Evolutionary conservation across 1,140 invertebrate genomes (phyloP).

Genomic region (Drosophila trapezifrons): DNA sequence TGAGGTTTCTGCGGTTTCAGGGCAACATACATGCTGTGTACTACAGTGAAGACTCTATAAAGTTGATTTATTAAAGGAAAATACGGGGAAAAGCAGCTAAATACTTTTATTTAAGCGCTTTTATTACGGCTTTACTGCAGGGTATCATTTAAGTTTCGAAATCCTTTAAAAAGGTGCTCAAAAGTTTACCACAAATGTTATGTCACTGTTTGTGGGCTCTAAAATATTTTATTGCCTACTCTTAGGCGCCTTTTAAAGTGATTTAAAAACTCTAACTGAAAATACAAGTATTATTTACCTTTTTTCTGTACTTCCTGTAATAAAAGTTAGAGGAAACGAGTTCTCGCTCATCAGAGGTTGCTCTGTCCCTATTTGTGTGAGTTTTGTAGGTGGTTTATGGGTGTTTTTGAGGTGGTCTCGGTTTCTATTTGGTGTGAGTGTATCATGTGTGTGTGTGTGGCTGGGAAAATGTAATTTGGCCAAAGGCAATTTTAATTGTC

Average conservation of each 20-base stretch:
- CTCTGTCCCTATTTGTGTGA: slow-evolving; percentile 5
- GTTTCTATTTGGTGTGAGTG: not conserved
- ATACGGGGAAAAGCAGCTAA: too few species aligned
- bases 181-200: too few species aligned
- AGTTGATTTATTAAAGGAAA: too few species aligned
- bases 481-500: slow-evolving; percentile 74
- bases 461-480: slow-evolving; percentile 62
- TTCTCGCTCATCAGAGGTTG: not conserved
- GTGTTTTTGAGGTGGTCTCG: slow-evolving; percentile 9
- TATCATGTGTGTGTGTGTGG: not conserved
- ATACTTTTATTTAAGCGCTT: too few species aligned
- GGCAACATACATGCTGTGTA: slow-evolving; percentile 3
- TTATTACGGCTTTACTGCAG: too few species aligned
- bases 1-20: slow-evolving; percentile 35
- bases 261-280: not conserved
- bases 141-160: too few species aligned
- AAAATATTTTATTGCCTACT: not conserved
- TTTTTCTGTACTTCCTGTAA: not conserved
- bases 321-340: not conserved
- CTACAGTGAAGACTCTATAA: not conserved
- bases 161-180: too few species aligned
- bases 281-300: not conserved
- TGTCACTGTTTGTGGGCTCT: too few species aligned
- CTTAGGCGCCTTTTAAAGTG: not conserved
- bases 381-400: slow-evolving; percentile 21